Evolutionary conservation across 2,888 invertebrate genomes (phyloP).

Genomic region (Xylophagus ater): DNA sequence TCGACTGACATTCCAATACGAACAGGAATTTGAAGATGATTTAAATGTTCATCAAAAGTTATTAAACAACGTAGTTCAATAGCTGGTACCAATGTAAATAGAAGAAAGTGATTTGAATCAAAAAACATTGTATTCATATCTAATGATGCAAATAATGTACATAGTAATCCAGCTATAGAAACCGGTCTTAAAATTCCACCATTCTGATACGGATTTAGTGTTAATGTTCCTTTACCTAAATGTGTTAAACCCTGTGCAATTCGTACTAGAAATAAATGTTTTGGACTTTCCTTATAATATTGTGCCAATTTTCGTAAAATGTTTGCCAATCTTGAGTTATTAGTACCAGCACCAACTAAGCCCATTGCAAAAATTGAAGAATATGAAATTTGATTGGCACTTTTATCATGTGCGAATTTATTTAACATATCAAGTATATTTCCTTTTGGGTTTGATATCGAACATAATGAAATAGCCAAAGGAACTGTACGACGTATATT

Average conservation of each 20-base stretch:
- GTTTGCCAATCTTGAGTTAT: constrained; percentile 75
- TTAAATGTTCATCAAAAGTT: constrained; percentile 83
- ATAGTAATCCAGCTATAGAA: constrained; percentile 81
- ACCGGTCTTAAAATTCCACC: constrained; percentile 84
- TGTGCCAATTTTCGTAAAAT: constrained; percentile 90
- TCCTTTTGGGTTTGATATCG: constrained; percentile 85
- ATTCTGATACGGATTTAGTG: constrained; percentile 85
- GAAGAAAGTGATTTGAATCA: constrained; percentile 82
- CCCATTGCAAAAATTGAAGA: constrained; percentile 97
- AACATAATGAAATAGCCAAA: constrained; percentile 86
- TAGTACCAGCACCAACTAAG: constrained; percentile 75
- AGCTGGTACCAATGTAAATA: constrained; percentile 87
- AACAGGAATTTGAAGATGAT: constrained; percentile 80
- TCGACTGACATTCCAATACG: constrained; percentile 85
- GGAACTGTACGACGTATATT: constrained; percentile 88
- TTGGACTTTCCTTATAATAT: constrained; percentile 90
- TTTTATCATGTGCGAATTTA: constrained; percentile 93
- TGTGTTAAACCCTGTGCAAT: constrained; percentile 89
- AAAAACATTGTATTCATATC: constrained; percentile 85
- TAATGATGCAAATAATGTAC: constrained; percentile 77
- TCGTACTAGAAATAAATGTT: constrained; percentile 87
- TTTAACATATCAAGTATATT: constrained; percentile 88
- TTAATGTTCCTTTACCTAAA: constrained; percentile 91
- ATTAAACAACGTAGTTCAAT: constrained; percentile 96
- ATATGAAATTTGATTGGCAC: constrained; percentile 84